Percentiles rank a stretch among this genome's conserved stretches.
Evolutionary conservation across 2,113 vertebrate species (phyloP).

Genomic region (Pipa parva): DNA sequence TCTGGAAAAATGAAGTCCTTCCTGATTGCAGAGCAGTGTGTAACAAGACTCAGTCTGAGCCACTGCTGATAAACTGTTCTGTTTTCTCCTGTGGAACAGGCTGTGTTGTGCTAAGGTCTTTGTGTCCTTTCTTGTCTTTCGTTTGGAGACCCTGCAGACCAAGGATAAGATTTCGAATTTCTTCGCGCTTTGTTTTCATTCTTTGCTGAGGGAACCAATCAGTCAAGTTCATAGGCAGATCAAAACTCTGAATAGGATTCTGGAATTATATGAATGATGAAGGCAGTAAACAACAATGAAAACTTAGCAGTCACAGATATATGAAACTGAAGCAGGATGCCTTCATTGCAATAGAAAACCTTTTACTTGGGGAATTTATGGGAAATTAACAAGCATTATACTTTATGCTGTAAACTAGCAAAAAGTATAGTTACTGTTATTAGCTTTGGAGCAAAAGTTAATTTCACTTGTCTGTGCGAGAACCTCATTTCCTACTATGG

Average conservation of each 20-base stretch:
- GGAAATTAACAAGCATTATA: too few species aligned
- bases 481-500: too few species aligned
- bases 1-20: constrained; percentile 40
- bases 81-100: constrained; percentile 52
- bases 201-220: constrained; percentile 93
- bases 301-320: too few species aligned
- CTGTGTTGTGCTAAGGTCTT: constrained; percentile 56
- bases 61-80: constrained; percentile 57
- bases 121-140: constrained; percentile 65
- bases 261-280: constrained; percentile 46
- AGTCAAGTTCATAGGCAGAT: constrained; percentile 84
- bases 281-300: too few species aligned
- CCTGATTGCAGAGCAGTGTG: constrained; percentile 53
- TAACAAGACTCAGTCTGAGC: constrained; percentile 63
- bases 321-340: too few species aligned
- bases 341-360: too few species aligned
- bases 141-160: constrained; percentile 81
- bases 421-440: too few species aligned
- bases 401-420: too few species aligned
- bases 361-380: too few species aligned
- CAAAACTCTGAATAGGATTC: constrained; percentile 89
- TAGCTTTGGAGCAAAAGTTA: too few species aligned
- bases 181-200: constrained; percentile 95
- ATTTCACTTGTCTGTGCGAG: too few species aligned
- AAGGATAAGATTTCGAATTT: constrained; percentile 87